Evolutionary conservation across 2,113 vertebrate species (phyloP).

Genomic region (Hippocampus zosterae): DNA sequence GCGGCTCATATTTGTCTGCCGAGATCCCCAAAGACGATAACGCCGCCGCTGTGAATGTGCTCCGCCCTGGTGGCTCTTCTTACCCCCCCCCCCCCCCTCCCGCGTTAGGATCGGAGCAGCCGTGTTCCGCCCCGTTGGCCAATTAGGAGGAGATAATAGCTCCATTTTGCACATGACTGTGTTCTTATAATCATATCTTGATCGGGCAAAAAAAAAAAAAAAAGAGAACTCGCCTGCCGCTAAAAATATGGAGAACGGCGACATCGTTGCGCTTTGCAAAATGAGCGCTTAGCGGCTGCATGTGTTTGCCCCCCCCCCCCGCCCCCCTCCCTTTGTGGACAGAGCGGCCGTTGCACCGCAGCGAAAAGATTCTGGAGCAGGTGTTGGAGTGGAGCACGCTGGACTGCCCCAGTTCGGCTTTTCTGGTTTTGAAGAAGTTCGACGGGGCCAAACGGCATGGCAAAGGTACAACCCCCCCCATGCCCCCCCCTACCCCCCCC

Average conservation of each 20-base stretch:
- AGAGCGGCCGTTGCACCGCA: conserved; percentile 92
- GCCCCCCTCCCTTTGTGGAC: too few species aligned
- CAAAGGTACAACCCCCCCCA: conserved; percentile 52
- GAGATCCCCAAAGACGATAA: conserved; percentile 59
- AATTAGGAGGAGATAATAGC: conserved; percentile 74
- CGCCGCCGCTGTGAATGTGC: conserved; percentile 58
- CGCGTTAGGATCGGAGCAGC: conserved; percentile 33
- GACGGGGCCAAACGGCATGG: conserved; percentile 54
- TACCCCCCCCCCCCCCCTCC: too few species aligned
- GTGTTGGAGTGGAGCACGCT: conserved; percentile 87
- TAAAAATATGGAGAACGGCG: conserved; percentile 54
- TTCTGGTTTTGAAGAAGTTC: conserved; percentile 86
- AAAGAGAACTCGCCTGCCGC: conserved; percentile 66
- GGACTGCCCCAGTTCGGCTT: conserved; percentile 83
- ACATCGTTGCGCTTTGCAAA: conserved; percentile 36
- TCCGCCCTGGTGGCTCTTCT: conserved; percentile 47
- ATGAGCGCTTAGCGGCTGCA: not conserved
- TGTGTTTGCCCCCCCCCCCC: not conserved
- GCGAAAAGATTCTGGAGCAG: conserved; percentile 88
- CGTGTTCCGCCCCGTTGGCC: conserved; percentile 57
- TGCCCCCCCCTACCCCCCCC: conserved; percentile 25
- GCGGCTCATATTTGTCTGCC: conserved; percentile 69
- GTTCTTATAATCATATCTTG: conserved; percentile 75
- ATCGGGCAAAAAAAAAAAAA: conserved; percentile 67
- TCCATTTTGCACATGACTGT: conserved; percentile 77